Evolutionary conservation across 2,797 vertebrate genomes (phyloP), one percentile per base, ranked within the genome.

Genomic region (Atherinosoma microstoma): DNA sequence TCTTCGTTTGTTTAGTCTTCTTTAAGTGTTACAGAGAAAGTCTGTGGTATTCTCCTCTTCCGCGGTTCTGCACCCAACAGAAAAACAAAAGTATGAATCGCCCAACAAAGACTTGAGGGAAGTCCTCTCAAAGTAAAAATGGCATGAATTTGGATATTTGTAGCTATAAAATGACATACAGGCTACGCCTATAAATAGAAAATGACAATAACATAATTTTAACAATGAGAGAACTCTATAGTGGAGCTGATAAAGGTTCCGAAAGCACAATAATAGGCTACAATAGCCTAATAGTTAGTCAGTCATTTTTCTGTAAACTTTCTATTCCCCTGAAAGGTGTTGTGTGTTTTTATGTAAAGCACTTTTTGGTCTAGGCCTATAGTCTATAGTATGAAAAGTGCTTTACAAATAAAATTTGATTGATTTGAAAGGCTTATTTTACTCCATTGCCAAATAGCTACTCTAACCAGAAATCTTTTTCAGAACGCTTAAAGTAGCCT

Each of bases 1-100:
- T 70, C 32, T 35, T 47, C 51, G 38, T 18, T 76, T 85, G 80
- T 90, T 89, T 82, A 72, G 84, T 88, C 83, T 89, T 73, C 71
- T 70, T 60, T 78, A 73, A 67, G 20, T 64, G 81, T 81, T 63
- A 38, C 63, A 73, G 61, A 65, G 78, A 85, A 82, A 72, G 65
- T 80, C 27, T 79, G 74, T 64, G 80, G 82, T 80, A 67, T 70
- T 10, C 74, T 66, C 29, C 0, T 40, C 18, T 73, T 64, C 58
- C 13, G 58, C n/a, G 47, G 30, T 66, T 49, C 60, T 70, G 64
- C 72, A 29, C 58, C 38, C 56, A 22, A 72, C 54, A 70, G 12
- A 49, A 6, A 58, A 75, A 4, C 0, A 45, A 18, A 15, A 45
- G 42, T 16, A 38, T 32, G 40, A 69, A 63, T 59, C 56, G 65